Evolutionary conservation across 2,797 vertebrate species (phyloP).

Genomic region (Varecia variegata): DNA sequence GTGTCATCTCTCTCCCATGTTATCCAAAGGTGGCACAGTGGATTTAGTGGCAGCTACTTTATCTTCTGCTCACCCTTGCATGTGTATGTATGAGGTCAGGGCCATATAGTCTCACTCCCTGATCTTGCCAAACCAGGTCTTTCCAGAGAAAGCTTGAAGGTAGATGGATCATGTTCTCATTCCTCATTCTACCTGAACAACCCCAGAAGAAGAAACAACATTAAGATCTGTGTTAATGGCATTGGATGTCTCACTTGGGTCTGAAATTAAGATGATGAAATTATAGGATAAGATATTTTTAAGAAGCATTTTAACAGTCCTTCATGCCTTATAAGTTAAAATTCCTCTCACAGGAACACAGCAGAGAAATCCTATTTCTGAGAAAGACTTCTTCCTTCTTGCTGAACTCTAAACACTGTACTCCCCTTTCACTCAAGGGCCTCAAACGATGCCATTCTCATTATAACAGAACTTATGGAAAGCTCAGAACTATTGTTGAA

Average conservation of each 20-base stretch:
- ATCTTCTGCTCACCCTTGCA: neutral
- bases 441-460: constrained; percentile 65
- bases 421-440: constrained; percentile 68
- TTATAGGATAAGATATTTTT: constrained; percentile 54
- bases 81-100: neutral
- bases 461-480: constrained; percentile 68
- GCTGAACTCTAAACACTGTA: constrained; percentile 73
- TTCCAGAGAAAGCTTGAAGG: neutral
- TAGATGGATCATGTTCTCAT: neutral
- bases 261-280: constrained; percentile 35
- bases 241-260: neutral
- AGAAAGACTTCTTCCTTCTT: constrained; percentile 75
- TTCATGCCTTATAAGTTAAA: constrained; percentile 68
- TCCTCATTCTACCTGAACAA: neutral
- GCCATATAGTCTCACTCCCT: neutral
- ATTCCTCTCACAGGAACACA: constrained; percentile 38
- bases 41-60: neutral
- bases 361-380: constrained; percentile 63
- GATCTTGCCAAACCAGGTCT: neutral
- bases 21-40: neutral
- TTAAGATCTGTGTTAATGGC: neutral
- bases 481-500: constrained; percentile 46
- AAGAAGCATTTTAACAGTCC: constrained; percentile 61
- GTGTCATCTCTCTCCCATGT: neutral
- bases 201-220: neutral